Percentiles rank a stretch among this genome's conserved stretches.
phyloP scores from a whole-genome alignment of 92 coral and sea anemone genomes.

The Pocillopora grandis region DNA sequence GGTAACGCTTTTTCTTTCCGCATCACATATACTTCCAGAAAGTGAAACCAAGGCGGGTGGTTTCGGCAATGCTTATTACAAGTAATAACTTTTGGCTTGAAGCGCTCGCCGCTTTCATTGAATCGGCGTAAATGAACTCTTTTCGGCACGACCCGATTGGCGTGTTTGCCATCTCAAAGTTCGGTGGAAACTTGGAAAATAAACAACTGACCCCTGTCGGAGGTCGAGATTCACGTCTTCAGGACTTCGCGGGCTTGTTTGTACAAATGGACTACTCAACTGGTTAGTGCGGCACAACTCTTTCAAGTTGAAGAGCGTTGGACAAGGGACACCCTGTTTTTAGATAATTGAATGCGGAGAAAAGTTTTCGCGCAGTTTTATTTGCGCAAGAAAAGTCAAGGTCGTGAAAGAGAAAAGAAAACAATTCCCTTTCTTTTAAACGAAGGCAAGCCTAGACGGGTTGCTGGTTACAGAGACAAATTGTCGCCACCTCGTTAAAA shows the following conservation, averaged over 20 bases:
- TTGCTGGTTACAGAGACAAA: conserved; percentile 21
- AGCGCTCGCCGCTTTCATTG: conserved; percentile 40
- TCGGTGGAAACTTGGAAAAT: conserved; percentile 1
- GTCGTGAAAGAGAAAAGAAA: conserved; percentile 28
- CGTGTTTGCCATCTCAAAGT: conserved; percentile 7
- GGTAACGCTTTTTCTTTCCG: conserved; percentile 11
- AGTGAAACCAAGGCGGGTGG: conserved; percentile 10
- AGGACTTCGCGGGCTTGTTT: conserved; percentile 32
- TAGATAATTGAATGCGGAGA: conserved; percentile 10
- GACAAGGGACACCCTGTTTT: neutral
- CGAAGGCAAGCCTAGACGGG: conserved; percentile 42
- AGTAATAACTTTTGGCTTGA: conserved; percentile 13
- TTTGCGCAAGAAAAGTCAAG: conserved; percentile 36
- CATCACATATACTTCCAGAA: no score
- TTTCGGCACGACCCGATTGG: conserved; percentile 6
- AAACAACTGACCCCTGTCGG: conserved; percentile 25
- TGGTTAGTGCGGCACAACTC: neutral
- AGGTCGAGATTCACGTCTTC: conserved; percentile 23
- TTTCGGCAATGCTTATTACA: conserved; percentile 20
- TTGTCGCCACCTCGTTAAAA: conserved; percentile 28
- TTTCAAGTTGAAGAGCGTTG: conserved; percentile 1
- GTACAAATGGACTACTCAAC: conserved; percentile 27
- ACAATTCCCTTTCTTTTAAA: conserved; percentile 40
- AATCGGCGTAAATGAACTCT: conserved; percentile 14
- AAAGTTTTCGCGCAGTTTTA: conserved; percentile 2